Conservation (phyloP, 2,888 invertebrate species). For the Norana najaformis region DNA sequence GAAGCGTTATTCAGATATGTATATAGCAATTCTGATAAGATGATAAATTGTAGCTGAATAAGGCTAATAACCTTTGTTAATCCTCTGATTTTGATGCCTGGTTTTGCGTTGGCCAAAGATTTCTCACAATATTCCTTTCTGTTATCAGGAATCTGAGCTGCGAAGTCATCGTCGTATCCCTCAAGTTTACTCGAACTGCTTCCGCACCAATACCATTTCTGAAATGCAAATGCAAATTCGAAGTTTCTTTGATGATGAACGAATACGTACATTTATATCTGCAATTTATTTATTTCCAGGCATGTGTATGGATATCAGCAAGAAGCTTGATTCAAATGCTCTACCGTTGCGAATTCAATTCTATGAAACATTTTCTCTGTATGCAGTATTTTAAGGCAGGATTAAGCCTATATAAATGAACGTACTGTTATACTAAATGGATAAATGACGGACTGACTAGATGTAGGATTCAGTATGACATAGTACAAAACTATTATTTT, state of each 20-base stretch:
- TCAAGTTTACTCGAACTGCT: background rate
- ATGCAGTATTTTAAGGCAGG: too few relatives aligned
- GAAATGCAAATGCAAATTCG: background rate
- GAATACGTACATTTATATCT: too few relatives aligned
- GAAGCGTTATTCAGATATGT: background rate
- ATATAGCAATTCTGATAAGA: background rate
- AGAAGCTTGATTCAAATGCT: background rate
- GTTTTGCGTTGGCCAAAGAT: background rate
- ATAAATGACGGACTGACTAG: too few relatives aligned
- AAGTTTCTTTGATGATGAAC: too few relatives aligned
- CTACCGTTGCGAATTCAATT: background rate
- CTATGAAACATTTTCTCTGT: background rate
- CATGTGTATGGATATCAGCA: too few relatives aligned
- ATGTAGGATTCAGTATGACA: too few relatives aligned
- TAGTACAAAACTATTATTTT: too few relatives aligned
- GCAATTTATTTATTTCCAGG: background rate
- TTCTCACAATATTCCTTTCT: constrained; percentile 30
- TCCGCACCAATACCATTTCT: constrained; percentile 40
- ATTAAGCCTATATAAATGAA: background rate
- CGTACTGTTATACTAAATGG: too few relatives aligned
- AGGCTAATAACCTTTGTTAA: constrained; percentile 31
- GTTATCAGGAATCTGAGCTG: background rate
- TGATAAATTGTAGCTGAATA: background rate
- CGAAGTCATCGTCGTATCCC: background rate
- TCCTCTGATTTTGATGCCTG: constrained; percentile 32